A percentile compares a stretch with the other conserved stretches of the same genome.
Conservation (phyloP, 2,797 vertebrate genomes). For the Nasua narica region DNA sequence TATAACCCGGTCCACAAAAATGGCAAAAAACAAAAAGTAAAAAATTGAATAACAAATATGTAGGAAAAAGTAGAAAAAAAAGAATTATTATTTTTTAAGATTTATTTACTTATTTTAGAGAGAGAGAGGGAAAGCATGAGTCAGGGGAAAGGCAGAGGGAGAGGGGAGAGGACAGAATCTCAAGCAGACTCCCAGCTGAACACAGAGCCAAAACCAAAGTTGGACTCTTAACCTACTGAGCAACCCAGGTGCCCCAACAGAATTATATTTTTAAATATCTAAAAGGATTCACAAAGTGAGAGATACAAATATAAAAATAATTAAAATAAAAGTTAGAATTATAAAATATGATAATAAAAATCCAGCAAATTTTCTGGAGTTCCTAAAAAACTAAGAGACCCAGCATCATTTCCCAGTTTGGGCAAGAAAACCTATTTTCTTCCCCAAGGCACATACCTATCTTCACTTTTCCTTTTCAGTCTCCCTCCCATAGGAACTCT, state of each 20-base stretch:
- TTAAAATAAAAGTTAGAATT: neutral
- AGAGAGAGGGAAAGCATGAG: neutral
- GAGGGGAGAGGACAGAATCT: neutral
- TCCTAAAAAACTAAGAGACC: slow-evolving; percentile 83
- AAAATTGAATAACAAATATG: neutral
- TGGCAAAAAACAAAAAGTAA: neutral
- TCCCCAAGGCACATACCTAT: slow-evolving; percentile 85
- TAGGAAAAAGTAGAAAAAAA: neutral
- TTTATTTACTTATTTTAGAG: neutral
- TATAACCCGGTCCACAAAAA: neutral
- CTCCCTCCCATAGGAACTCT: slow-evolving; percentile 82
- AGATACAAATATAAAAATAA: neutral
- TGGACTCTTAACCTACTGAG: neutral
- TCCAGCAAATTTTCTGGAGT: slow-evolving; percentile 81
- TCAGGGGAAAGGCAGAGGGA: neutral
- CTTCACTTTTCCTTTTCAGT: slow-evolving; percentile 85
- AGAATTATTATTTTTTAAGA: neutral
- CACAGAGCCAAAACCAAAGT: neutral
- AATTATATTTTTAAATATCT: neutral
- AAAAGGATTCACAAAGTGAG: neutral
- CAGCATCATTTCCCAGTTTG: slow-evolving; percentile 86
- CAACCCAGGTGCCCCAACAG: neutral
- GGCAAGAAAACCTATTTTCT: slow-evolving; percentile 77
- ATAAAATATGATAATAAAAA: neutral
- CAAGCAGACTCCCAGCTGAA: neutral